Conservation (phyloP, 2,113 vertebrate species). For the Phyllostomus discolor region DNA sequence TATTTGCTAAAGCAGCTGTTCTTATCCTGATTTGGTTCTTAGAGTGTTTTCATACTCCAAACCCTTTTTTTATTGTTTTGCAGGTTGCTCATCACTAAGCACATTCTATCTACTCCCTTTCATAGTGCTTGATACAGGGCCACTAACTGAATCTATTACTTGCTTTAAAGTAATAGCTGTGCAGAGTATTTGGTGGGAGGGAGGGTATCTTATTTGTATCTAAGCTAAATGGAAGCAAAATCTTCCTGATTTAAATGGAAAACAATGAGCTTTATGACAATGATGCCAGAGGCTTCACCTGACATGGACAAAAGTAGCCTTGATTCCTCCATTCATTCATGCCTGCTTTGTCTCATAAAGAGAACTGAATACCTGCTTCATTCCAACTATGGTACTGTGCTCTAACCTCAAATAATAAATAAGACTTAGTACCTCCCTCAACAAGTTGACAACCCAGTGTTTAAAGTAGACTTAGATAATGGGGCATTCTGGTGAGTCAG, state of each 20-base stretch:
- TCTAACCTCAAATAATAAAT: neutral
- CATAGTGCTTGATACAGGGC: neutral
- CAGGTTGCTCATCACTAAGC: neutral
- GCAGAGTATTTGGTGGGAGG: neutral
- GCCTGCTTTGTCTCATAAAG: neutral
- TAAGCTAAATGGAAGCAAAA: neutral
- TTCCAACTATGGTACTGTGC: neutral
- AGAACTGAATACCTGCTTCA: neutral
- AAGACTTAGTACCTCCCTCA: neutral
- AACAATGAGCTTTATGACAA: neutral
- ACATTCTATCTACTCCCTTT: neutral
- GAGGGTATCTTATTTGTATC: neutral
- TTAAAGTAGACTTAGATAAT: neutral
- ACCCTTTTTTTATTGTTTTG: neutral
- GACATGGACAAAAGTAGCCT: neutral
- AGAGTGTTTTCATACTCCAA: neutral
- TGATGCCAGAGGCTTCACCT: neutral
- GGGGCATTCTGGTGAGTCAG: neutral
- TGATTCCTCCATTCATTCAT: neutral
- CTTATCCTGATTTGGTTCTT: neutral
- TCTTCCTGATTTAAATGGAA: neutral
- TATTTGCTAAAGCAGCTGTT: neutral
- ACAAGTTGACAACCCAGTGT: neutral
- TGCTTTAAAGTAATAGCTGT: neutral
- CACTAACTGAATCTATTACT: neutral